Percentiles rank a stretch among this genome's conserved stretches.
Conservation (phyloP, 1,140 invertebrate species). For the Drosophila rufa region DNA sequence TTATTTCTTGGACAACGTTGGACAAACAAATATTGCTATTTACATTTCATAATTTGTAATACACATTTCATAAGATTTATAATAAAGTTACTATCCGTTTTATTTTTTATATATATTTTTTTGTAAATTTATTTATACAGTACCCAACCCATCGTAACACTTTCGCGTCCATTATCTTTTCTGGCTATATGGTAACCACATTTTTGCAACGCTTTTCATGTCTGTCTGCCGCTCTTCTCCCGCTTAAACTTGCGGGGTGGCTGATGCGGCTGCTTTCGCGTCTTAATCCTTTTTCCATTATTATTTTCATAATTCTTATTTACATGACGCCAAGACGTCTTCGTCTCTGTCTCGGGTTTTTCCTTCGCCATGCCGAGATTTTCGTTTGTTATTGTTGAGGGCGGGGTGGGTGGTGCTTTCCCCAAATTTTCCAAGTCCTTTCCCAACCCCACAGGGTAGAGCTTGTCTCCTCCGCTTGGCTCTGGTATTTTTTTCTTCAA, state of each 20-base stretch:
- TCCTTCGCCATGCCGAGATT: constrained; percentile 52
- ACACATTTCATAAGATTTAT: too few species aligned
- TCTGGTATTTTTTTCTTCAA: constrained; percentile 59
- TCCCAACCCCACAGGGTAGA: constrained; percentile 5
- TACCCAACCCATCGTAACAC: neutral
- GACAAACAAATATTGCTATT: too few species aligned
- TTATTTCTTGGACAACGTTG: too few species aligned
- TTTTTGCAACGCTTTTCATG: constrained; percentile 66
- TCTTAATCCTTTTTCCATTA: constrained; percentile 85
- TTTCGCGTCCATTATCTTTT: neutral
- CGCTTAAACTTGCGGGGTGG: constrained; percentile 8
- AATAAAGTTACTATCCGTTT: too few species aligned
- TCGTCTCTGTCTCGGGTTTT: constrained; percentile 34
- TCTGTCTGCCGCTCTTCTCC: constrained; percentile 37
- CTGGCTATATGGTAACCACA: constrained; percentile 44
- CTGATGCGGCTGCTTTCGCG: constrained; percentile 49
- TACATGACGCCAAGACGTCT: constrained; percentile 79
- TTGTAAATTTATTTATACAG: neutral
- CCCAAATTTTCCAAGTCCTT: constrained; percentile 23
- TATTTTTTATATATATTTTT: neutral
- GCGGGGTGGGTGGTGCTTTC: constrained; percentile 6
- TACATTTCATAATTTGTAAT: too few species aligned
- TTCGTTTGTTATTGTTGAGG: constrained; percentile 65
- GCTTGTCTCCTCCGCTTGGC: constrained; percentile 57
- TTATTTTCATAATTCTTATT: constrained; percentile 85